Conservation (phyloP, 1,140 invertebrate species). For the Drosophila saltans region DNA sequence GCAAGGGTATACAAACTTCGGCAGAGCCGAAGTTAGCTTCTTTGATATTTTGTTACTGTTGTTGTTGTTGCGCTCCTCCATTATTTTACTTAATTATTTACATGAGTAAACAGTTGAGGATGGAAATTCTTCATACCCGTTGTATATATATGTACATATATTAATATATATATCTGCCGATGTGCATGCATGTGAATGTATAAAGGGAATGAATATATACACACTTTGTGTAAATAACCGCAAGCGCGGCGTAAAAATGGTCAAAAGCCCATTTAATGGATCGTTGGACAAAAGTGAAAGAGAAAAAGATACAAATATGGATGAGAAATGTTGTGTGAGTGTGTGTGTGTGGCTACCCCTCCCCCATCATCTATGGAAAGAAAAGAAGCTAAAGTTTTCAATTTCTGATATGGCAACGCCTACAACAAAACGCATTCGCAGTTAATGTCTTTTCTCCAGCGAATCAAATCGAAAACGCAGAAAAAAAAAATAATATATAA, state of each 20-base stretch:
- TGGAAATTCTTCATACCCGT: conserved; percentile 26
- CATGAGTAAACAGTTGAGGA: conserved; percentile 78
- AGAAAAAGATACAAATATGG: not conserved
- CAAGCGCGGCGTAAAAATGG: conserved; percentile 68
- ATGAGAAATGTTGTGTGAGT: conserved; percentile 10
- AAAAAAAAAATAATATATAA: conserved; percentile 37
- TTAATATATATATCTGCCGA: conserved; percentile 6
- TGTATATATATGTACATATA: not conserved
- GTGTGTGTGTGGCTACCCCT: conserved; percentile 29
- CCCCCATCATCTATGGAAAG: not conserved
- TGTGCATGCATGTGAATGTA: not conserved
- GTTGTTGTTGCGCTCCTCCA: conserved; percentile 49
- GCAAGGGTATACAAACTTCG: too few species aligned
- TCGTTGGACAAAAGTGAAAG: conserved; percentile 47
- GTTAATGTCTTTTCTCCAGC: conserved; percentile 64
- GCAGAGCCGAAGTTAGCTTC: too few species aligned
- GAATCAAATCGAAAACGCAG: conserved; percentile 67
- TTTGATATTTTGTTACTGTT: conserved; percentile 21
- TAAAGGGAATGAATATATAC: conserved; percentile 24
- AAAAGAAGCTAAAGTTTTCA: conserved; percentile 15
- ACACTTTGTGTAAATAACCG: conserved; percentile 62
- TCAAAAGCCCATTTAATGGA: conserved; percentile 72
- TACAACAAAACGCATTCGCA: conserved; percentile 31
- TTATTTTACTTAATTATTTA: conserved; percentile 80
- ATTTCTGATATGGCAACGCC: conserved; percentile 41